phyloP scores from a whole-genome alignment of 2,888 invertebrate species.

The Gymnoscelis rufifasciata region DNA sequence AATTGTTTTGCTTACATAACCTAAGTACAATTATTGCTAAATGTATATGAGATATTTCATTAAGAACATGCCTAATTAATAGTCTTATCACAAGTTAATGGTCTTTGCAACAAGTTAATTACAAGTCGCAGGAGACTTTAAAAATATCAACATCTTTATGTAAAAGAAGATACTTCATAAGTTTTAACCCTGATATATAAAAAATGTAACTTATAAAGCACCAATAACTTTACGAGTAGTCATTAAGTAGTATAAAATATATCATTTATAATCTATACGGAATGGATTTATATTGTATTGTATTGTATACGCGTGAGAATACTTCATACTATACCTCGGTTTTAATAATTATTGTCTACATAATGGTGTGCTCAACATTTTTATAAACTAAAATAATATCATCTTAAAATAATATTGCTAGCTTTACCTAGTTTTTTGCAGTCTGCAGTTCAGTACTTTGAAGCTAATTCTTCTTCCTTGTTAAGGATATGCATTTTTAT shows the following conservation, averaged over 20 bases:
- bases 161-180: neutral
- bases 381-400: constrained; percentile 15
- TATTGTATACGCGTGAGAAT: too few relatives aligned
- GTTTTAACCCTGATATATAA: neutral
- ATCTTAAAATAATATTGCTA: constrained; percentile 14
- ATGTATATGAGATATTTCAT: constrained; percentile 10
- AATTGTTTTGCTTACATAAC: constrained; percentile 14
- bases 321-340: neutral
- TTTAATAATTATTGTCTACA: neutral
- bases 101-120: constrained; percentile 37
- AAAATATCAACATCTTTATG: neutral
- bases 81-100: constrained; percentile 53
- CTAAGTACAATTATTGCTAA: constrained; percentile 19
- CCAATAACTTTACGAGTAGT: constrained; percentile 10
- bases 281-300: neutral
- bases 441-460: constrained; percentile 20
- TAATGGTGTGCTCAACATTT: constrained; percentile 10
- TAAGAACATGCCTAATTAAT: constrained; percentile 30
- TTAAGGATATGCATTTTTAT: neutral
- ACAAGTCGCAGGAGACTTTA: constrained; percentile 4
- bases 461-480: constrained; percentile 1
- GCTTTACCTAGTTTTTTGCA: constrained; percentile 13
- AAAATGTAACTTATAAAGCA: constrained; percentile 7
- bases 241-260: neutral
- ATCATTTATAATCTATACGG: neutral